Evolutionary conservation across 2,888 invertebrate genomes (phyloP), one percentile per base, ranked within the genome.

Genomic region (Synanthedon formicaeformis): DNA sequence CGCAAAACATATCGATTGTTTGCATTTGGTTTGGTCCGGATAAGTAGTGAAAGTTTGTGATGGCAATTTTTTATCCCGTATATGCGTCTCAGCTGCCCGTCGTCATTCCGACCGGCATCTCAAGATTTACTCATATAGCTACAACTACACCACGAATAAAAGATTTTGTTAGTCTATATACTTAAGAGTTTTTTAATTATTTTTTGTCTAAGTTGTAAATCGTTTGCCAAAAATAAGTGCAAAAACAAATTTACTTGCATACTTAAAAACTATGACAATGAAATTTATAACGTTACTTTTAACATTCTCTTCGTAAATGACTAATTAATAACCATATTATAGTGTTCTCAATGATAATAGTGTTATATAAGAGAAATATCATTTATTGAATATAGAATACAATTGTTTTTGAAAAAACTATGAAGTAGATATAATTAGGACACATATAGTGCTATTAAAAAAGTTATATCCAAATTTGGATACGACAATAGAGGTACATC

Each of bases 341-440:
- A 78, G 80, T 81, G 81, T 82, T 82, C 66, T 76, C 81, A 82
- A 83, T 82, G 83, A 84, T 77, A 80, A 23, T 23, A 82, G 78
- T 81, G 84, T 75, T 81, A 81, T 23, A 23, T 78, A 75, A 84
- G 83, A 84, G 83, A 85, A 84, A 82, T 85, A 84, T 82, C 73
- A 78, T 85, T 82, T 79, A 84, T 84, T 79, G 84, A 84, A 82
- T 85, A 85, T 83, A 85, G 85, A 84, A 83, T 86, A 85, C 80
- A 82, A 80, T 23, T 84, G 82, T 83, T 81, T 84, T 85, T 78
- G 82, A 84, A 84, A 34, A 83, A 84, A 78, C 84, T 82, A 84
- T 83, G 78, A 34, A 34, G 8, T 79, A 72, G 74, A 79, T 81
- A 83, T 74, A 81, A 23, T 74, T 79, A 83, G 81, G 78, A 82